These are phyloP conservation scores for Tigriopus japonicus DNA, from an alignment of 1,140 invertebrate genomes.

Conservation along the genomic window DNA sequence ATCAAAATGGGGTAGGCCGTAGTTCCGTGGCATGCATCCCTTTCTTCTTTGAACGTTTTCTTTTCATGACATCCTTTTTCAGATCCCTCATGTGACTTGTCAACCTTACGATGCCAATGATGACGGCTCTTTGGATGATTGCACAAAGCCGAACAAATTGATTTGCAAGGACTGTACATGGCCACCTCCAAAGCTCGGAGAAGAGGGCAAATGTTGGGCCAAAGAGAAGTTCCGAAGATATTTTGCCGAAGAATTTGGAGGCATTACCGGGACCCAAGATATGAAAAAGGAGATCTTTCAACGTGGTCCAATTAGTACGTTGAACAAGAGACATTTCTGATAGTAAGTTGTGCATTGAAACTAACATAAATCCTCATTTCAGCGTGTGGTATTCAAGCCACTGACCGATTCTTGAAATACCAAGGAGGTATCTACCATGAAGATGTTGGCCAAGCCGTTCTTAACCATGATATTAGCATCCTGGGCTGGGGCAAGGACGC, in stretches of 20 bases:
- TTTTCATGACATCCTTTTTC: background rate
- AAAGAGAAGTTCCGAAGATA: conserved; percentile 9
- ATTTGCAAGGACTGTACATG: conserved; percentile 12
- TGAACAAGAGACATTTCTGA: background rate
- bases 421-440: conserved; percentile 9
- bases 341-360: background rate
- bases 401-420: conserved; percentile 3
- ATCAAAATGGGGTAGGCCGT: background rate
- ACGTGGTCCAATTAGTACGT: conserved; percentile 13
- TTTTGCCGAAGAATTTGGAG: conserved; percentile 9
- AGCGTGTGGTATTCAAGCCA: conserved; percentile 9
- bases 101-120: conserved; percentile 9
- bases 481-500: conserved; percentile 7
- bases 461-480: conserved; percentile 12
- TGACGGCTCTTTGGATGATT: conserved; percentile 1
- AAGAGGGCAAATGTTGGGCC: conserved; percentile 10
- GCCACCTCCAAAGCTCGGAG: conserved; percentile 4
- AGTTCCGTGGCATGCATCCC: too few species aligned
- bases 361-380: background rate
- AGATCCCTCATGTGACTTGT: conserved; percentile 12
- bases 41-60: too few species aligned
- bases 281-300: conserved; percentile 14
- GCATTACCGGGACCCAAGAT: conserved; percentile 1
- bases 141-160: conserved; percentile 2
- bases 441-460: background rate